Conservation (phyloP, 2,113 vertebrate genomes). For the Illadopsis cleaveri region DNA sequence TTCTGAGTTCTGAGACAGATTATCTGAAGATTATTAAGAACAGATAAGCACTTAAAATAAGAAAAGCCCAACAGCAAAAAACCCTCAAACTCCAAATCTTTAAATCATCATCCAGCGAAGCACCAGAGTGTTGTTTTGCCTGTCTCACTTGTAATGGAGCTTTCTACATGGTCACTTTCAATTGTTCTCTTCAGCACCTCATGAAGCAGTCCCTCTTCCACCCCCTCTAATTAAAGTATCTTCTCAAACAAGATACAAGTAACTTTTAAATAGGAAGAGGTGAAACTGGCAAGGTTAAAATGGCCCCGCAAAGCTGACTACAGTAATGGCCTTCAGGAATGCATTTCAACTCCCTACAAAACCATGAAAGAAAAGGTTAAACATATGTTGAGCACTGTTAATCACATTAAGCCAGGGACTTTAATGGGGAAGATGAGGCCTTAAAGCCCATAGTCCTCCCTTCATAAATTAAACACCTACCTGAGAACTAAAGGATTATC, state of each 20-base stretch:
- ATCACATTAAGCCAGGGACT: neutral
- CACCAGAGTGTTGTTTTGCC: neutral
- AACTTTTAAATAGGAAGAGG: neutral
- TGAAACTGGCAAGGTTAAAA: neutral
- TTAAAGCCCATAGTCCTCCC: neutral
- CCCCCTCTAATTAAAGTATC: neutral
- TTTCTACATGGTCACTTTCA: neutral
- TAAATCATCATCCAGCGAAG: neutral
- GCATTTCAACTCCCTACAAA: fast-evolving
- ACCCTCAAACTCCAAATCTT: neutral
- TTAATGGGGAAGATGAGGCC: neutral
- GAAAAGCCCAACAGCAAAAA: neutral
- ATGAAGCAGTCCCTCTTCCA: neutral
- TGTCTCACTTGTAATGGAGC: neutral
- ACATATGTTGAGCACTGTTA: fast-evolving
- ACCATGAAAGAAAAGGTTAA: neutral
- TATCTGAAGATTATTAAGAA: neutral
- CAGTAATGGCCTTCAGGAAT: fast-evolving
- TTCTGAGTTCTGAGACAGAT: neutral
- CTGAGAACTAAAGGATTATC: neutral
- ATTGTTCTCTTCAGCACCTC: neutral
- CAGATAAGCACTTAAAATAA: neutral
- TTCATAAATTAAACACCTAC: neutral
- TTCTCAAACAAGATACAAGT: neutral
- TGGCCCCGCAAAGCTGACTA: neutral